Conservation (phyloP, 2,888 invertebrate genomes). For the Mylabris sibirica region DNA sequence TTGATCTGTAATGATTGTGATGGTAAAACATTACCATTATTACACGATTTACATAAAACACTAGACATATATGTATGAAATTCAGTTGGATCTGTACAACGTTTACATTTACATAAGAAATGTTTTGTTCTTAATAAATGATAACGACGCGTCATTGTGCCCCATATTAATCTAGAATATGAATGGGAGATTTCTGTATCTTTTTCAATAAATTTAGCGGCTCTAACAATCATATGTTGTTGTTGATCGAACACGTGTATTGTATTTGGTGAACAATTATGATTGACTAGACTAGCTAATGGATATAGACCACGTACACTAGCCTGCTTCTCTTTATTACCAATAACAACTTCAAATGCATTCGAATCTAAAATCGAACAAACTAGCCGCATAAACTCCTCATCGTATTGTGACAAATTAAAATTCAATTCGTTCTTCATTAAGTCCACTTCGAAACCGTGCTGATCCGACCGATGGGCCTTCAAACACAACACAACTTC, state of each 20-base stretch:
- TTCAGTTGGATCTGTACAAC: constrained; percentile 74
- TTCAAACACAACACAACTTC: constrained; percentile 65
- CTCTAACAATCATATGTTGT: constrained; percentile 68
- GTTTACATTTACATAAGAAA: constrained; percentile 71
- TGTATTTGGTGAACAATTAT: constrained; percentile 74
- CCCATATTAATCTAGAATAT: constrained; percentile 74
- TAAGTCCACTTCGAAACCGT: constrained; percentile 67
- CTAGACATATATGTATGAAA: constrained; percentile 62
- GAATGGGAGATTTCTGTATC: constrained; percentile 72
- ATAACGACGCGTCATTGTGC: constrained; percentile 69
- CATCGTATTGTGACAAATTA: constrained; percentile 65
- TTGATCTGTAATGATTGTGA: constrained; percentile 64
- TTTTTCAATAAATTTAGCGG: constrained; percentile 66
- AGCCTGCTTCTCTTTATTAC: constrained; percentile 60
- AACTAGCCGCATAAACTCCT: constrained; percentile 66
- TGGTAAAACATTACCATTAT: constrained; percentile 66
- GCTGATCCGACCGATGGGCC: constrained; percentile 63
- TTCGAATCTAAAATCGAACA: constrained; percentile 73
- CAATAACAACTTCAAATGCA: constrained; percentile 68
- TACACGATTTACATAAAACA: constrained; percentile 57
- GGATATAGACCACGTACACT: constrained; percentile 71
- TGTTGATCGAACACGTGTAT: constrained; percentile 68
- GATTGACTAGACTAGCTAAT: constrained; percentile 73
- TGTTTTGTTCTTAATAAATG: constrained; percentile 73
- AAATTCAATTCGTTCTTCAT: constrained; percentile 63